These are phyloP conservation scores for Myiotriccus ornatus DNA, from an alignment of 2,797 vertebrate species.

Conservation along the genomic window DNA sequence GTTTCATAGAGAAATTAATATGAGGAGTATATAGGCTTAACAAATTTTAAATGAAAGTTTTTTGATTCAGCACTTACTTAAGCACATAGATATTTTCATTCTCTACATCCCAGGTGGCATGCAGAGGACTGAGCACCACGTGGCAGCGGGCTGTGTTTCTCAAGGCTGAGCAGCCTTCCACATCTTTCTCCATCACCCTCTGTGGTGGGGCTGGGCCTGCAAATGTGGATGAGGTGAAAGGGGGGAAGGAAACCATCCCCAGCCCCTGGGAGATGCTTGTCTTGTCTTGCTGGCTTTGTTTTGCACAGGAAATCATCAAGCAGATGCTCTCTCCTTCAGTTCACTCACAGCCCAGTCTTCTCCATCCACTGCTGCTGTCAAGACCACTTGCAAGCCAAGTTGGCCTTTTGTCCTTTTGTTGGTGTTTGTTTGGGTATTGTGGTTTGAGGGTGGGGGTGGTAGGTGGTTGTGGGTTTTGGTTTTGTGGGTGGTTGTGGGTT, in stretches of 20 bases:
- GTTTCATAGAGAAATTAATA: too few relatives aligned
- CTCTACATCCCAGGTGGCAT: neutral
- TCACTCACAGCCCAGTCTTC: neutral
- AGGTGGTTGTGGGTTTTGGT: too few relatives aligned
- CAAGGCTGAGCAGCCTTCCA: accelerated
- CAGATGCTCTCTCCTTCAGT: neutral
- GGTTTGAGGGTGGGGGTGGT: neutral
- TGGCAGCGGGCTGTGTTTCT: neutral
- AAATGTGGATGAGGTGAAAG: accelerated
- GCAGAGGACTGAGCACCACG: neutral
- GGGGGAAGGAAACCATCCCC: neutral
- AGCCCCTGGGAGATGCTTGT: neutral
- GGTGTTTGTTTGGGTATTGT: neutral
- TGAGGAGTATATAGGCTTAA: too few relatives aligned
- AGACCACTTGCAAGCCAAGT: neutral
- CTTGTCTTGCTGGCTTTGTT: neutral
- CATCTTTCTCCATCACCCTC: neutral
- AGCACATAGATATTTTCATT: too few relatives aligned
- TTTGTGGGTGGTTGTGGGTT: too few relatives aligned
- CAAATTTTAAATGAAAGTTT: too few relatives aligned
- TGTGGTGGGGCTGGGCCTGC: neutral
- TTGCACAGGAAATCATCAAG: neutral
- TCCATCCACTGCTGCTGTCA: neutral
- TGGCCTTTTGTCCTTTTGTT: neutral
- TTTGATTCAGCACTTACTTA: too few relatives aligned